These are phyloP conservation scores for Hymenopus coronatus DNA, from an alignment of 2,888 invertebrate genomes.

Conservation along the genomic window DNA sequence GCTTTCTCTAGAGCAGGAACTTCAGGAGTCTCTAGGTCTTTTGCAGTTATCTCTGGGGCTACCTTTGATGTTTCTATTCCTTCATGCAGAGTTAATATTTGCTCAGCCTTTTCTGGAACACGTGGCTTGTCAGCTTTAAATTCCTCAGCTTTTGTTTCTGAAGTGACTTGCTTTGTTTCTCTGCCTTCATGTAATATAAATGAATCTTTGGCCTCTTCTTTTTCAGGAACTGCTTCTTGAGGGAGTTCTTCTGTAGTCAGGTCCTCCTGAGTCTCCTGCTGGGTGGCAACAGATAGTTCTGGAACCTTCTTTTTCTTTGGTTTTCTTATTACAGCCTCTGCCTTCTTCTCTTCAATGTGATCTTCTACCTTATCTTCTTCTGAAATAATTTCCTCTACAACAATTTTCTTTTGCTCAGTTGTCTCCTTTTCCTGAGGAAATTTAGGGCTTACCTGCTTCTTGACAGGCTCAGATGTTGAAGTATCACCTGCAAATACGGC, in stretches of 20 bases:
- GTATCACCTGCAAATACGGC: conserved; percentile 36
- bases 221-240: not conserved
- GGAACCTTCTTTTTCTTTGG: conserved; percentile 40
- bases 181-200: not conserved
- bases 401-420: conserved; percentile 18
- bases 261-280: conserved; percentile 33
- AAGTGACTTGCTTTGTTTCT: not conserved
- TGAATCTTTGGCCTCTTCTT: not conserved
- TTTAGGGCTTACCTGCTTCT: conserved; percentile 33
- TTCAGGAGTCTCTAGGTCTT: not conserved
- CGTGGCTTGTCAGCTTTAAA: conserved; percentile 27
- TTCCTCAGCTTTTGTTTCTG: not conserved
- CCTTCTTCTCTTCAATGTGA: conserved; percentile 2
- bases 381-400: not conserved
- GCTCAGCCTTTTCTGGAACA: conserved; percentile 34
- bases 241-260: conserved; percentile 1
- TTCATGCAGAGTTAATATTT: conserved; percentile 12
- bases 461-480: conserved; percentile 22
- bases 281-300: conserved; percentile 38
- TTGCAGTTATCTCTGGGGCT: conserved; percentile 4
- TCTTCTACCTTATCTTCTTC: conserved; percentile 10
- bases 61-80: conserved; percentile 15
- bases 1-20: not conserved
- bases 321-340: conserved; percentile 33
- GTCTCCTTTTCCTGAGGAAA: conserved; percentile 26